Evolutionary conservation across 1,140 invertebrate genomes (phyloP).

Genomic region (Cepaea nemoralis): DNA sequence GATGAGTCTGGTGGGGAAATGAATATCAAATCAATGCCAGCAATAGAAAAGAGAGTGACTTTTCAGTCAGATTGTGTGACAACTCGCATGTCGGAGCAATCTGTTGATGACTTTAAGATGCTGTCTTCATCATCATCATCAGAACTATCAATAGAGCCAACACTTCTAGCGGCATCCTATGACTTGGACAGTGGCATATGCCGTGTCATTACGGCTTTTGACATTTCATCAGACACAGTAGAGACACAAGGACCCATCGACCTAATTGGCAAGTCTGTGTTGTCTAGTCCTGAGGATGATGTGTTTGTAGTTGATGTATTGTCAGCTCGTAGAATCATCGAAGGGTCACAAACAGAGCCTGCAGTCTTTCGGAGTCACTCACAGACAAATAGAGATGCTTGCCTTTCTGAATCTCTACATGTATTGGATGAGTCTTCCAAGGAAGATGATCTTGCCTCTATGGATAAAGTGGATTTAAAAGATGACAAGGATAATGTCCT

Average conservation of each 20-base stretch:
- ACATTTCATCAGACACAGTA: constrained; percentile 69
- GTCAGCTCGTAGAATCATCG: constrained; percentile 7
- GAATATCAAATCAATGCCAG: constrained; percentile 39
- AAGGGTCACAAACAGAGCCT: neutral
- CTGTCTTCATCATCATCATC: constrained; percentile 69
- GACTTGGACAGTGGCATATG: constrained; percentile 70
- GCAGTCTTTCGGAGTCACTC: neutral
- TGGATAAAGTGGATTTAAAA: constrained; percentile 38
- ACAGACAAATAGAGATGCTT: constrained; percentile 45
- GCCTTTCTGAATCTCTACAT: too few relatives aligned
- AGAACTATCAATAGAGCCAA: constrained; percentile 67
- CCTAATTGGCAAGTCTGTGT: constrained; percentile 63
- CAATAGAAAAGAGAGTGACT: constrained; percentile 61
- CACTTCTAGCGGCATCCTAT: constrained; percentile 69
- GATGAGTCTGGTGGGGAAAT: constrained; percentile 55
- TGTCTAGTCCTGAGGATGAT: constrained; percentile 73
- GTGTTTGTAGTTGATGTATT: constrained; percentile 75
- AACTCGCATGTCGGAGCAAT: constrained; percentile 38
- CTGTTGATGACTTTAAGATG: constrained; percentile 66
- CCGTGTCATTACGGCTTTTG: constrained; percentile 67
- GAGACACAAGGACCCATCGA: constrained; percentile 64
- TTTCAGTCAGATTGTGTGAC: constrained; percentile 57
- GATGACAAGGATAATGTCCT: constrained; percentile 39
- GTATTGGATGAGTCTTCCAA: constrained; percentile 32
- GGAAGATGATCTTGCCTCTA: constrained; percentile 48